Conservation (phyloP, 2,113 vertebrate species). For the Pycnonotus jocosus region DNA sequence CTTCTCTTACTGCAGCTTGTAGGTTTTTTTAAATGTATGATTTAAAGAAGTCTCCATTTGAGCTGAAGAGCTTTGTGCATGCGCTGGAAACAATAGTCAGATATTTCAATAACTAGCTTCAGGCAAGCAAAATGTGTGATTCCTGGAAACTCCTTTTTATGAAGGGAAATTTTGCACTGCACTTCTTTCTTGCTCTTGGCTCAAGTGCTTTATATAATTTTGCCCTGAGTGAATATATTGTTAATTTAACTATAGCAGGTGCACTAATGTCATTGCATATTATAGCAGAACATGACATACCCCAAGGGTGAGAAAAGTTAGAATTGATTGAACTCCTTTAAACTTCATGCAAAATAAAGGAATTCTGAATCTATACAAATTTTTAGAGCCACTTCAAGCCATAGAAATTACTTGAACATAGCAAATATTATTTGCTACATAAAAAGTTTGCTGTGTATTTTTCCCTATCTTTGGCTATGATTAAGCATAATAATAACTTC, state of each 20-base stretch:
- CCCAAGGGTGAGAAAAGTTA: not conserved
- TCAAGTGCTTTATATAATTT: not conserved
- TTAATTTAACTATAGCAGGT: not conserved
- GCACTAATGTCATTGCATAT: not conserved
- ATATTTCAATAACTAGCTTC: not conserved
- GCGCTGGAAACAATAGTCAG: not conserved
- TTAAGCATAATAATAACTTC: not conserved
- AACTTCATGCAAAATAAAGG: not conserved
- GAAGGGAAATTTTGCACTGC: not conserved
- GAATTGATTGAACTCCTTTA: not conserved
- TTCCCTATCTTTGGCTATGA: not conserved
- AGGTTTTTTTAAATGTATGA: not conserved
- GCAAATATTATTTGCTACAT: not conserved
- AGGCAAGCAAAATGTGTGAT: not conserved
- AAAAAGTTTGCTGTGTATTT: not conserved
- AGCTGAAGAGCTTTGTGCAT: not conserved
- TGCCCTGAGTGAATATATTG: not conserved
- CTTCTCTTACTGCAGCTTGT: not conserved
- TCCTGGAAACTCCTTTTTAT: not conserved
- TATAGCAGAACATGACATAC: not conserved
- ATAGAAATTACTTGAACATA: not conserved
- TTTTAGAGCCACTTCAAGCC: not conserved
- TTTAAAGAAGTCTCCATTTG: not conserved
- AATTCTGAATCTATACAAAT: not conserved
- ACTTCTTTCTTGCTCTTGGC: not conserved